These are phyloP conservation scores for Clarias macrocephalus DNA, from an alignment of 2,113 vertebrate species.

Conservation along the genomic window DNA sequence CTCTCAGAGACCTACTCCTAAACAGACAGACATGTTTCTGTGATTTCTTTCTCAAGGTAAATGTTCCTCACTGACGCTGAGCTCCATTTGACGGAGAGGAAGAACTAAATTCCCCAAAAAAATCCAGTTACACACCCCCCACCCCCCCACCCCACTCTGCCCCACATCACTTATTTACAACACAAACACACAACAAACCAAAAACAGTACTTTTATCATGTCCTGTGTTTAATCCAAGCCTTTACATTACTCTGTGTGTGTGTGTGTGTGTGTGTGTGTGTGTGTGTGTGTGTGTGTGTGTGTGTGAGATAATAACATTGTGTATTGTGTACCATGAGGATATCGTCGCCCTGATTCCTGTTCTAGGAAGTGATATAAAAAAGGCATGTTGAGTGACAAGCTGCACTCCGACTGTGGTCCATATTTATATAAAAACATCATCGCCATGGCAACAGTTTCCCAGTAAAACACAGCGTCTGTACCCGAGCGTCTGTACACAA, in stretches of 20 bases:
- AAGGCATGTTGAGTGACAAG: neutral
- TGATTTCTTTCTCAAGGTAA: too few species aligned
- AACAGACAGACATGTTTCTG: neutral
- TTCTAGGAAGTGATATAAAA: neutral
- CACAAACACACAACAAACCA: too few species aligned
- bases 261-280: neutral
- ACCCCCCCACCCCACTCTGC: neutral
- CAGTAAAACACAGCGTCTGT: slow-evolving; percentile 28
- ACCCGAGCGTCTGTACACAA: slow-evolving; percentile 27
- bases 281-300: neutral
- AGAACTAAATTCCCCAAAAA: too few species aligned
- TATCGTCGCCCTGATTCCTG: neutral
- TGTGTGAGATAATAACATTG: neutral
- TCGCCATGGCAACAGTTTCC: slow-evolving; percentile 44
- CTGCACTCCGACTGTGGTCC: neutral
- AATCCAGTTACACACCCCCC: too few species aligned
- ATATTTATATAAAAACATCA: slow-evolving; percentile 54
- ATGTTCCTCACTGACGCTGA: too few species aligned
- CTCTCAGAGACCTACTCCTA: neutral
- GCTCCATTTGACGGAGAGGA: too few species aligned
- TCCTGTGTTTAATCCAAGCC: neutral
- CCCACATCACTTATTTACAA: neutral
- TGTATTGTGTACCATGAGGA: neutral
- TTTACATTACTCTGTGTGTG: too few species aligned
- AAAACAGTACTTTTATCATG: neutral